Percentiles rank a stretch among this genome's conserved stretches.
These are phyloP conservation scores for Musca vetustissima DNA, from an alignment of 1,140 invertebrate species.

Conservation along the genomic window DNA sequence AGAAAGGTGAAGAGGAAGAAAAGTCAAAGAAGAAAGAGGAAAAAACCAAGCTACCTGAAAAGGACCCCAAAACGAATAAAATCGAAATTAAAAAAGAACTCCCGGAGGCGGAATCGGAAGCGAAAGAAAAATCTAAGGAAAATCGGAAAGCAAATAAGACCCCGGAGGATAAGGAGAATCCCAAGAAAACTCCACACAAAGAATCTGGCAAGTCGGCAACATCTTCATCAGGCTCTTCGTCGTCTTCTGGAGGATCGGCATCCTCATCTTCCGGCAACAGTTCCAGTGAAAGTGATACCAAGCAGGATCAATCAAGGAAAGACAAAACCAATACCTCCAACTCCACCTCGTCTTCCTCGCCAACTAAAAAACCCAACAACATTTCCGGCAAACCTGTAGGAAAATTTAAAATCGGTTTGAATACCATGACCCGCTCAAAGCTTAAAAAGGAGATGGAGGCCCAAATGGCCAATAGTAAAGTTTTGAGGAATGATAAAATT, in stretches of 20 bases:
- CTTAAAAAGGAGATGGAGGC: slow-evolving; percentile 49
- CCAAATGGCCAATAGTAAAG: slow-evolving; percentile 51
- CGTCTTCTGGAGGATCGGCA: no score
- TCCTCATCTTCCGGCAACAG: no score
- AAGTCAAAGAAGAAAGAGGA: background rate
- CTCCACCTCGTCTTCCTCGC: background rate
- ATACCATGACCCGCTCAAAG: slow-evolving; percentile 54
- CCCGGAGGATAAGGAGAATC: background rate
- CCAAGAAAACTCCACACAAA: no score
- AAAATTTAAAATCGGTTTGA: slow-evolving; percentile 31
- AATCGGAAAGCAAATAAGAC: background rate
- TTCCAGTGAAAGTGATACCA: background rate
- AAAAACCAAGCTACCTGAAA: background rate
- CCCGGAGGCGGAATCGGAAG: no score
- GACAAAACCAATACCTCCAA: slow-evolving; percentile 3
- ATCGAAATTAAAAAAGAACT: background rate
- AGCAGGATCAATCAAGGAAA: background rate
- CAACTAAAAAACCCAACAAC: background rate
- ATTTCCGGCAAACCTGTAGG: background rate
- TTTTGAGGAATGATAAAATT: slow-evolving; percentile 52
- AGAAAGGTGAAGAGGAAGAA: background rate
- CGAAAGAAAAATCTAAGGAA: background rate
- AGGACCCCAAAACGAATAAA: background rate
- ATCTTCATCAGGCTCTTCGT: no score
- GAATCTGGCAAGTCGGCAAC: no score